Evolutionary conservation across 2,888 invertebrate genomes (phyloP), one percentile per base, ranked within the genome.

Genomic region (Tipula unca): DNA sequence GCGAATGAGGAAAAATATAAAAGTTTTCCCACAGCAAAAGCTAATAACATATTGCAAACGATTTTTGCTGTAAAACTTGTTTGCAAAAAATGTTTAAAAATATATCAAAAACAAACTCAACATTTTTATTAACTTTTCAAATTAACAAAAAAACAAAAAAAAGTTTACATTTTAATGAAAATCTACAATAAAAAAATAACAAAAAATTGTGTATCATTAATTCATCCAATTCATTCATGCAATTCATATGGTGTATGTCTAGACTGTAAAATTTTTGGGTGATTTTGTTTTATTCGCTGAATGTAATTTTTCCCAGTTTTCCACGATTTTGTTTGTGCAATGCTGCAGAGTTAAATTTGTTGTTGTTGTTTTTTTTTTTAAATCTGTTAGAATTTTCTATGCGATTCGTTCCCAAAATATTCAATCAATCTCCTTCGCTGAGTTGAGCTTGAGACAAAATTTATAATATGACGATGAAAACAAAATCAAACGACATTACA

Each of bases 11-110:
- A 25, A 69, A 25, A 20, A 69, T 13, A 25, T 8, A 69, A 69
- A 69, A 69, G 10, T 25, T 69, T 69, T 69, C 69, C 25, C 69
- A 69, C 69, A 25, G 69, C 69, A 20, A 20, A 69, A 69, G 69
- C 69, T 69, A 69, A 69, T 69, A 69, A 69, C 69, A 69, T 69
- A 69, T 69, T 69, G 69, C 69, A 69, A 69, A 69, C 25, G 69
- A 69, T 20, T 69, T 69, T 69, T 69, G 25, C 69, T 69, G 25
- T 69, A 25, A 13, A 69, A 69, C 4, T 17, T 17, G 17, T 54
- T 17, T 4, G 48, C 69, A 69, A 69, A 20, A 48, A 69, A 69
- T 25, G 25, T 69, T 69, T 20, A 25, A 25, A 69, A 69, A 69
- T 69, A 69, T 69, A 69, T 69, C 69, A 69, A 69, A 69, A 69